Conservation (phyloP, 1,140 invertebrate species). For the Caligus rogercresseyi region DNA sequence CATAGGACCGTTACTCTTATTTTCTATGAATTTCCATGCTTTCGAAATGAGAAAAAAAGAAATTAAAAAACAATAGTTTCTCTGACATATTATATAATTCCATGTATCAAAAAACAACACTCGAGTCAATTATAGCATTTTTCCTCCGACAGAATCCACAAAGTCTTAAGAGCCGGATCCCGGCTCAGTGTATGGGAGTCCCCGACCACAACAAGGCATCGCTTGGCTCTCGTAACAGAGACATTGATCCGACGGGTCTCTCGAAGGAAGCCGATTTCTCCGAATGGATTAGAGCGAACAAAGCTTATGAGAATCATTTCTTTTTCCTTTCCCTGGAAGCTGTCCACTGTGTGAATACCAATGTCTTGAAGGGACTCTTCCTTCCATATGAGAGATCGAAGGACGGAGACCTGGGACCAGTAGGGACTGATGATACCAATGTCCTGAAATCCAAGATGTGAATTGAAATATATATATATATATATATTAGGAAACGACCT, state of each 20-base stretch:
- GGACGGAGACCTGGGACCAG: conserved; percentile 7
- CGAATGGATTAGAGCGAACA: conserved; percentile 35
- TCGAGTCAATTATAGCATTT: neutral
- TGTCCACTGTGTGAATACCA: conserved; percentile 41
- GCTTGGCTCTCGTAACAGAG: conserved; percentile 38
- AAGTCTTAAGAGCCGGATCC: conserved; percentile 24
- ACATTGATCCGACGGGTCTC: conserved; percentile 41
- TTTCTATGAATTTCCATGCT: no score
- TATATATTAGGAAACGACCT: no score
- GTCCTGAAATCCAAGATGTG: conserved; percentile 1
- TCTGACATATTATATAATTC: no score
- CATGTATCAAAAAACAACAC: neutral
- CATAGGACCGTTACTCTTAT: no score
- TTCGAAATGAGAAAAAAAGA: no score
- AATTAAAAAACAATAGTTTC: no score
- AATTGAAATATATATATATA: no score
- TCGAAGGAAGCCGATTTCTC: conserved; percentile 36
- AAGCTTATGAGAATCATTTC: conserved; percentile 37
- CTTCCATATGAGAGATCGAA: conserved; percentile 2
- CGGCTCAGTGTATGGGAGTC: conserved; percentile 37
- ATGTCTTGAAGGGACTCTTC: conserved; percentile 23
- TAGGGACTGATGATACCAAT: conserved; percentile 15
- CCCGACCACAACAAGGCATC: conserved; percentile 38
- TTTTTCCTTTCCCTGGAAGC: conserved; percentile 39
- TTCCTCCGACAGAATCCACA: conserved; percentile 5